Percentiles rank a stretch among this genome's conserved stretches.
Evolutionary conservation across 2,113 vertebrate genomes (phyloP).

Genomic region (Eclectus roratus): DNA sequence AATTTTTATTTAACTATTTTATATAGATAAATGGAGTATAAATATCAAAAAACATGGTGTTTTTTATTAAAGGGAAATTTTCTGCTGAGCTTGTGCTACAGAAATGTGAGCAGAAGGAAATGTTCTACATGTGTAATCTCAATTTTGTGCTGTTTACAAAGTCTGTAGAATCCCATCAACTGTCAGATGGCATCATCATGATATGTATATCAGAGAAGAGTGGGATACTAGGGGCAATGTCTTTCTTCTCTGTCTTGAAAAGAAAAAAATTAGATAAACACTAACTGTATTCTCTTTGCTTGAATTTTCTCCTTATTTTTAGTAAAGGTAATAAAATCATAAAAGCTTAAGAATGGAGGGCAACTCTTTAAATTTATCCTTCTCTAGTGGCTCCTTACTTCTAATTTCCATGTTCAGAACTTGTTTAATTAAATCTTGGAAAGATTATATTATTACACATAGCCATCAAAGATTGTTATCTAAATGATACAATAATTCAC

Average conservation of each 20-base stretch:
- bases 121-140: not conserved
- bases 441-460: not conserved
- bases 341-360: conserved; percentile 9
- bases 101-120: not conserved
- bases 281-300: not conserved
- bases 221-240: not conserved
- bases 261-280: not conserved
- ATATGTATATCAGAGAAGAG: not conserved
- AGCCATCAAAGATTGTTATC: conserved; percentile 15
- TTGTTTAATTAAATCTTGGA: conserved; percentile 49
- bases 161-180: not conserved
- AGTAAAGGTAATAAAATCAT: not conserved
- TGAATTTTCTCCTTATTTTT: not conserved
- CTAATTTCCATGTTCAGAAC: conserved; percentile 27
- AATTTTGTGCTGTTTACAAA: not conserved
- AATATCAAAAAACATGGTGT: not conserved
- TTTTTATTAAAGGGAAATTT: not conserved
- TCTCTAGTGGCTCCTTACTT: conserved; percentile 38
- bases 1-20: not conserved
- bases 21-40: not conserved
- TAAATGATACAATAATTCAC: conserved; percentile 42
- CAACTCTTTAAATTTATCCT: conserved; percentile 39
- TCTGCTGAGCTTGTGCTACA: not conserved
- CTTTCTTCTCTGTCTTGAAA: not conserved
- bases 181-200: not conserved